Conservation (phyloP, 1,140 invertebrate species). For the Cryptotermes secundus region DNA sequence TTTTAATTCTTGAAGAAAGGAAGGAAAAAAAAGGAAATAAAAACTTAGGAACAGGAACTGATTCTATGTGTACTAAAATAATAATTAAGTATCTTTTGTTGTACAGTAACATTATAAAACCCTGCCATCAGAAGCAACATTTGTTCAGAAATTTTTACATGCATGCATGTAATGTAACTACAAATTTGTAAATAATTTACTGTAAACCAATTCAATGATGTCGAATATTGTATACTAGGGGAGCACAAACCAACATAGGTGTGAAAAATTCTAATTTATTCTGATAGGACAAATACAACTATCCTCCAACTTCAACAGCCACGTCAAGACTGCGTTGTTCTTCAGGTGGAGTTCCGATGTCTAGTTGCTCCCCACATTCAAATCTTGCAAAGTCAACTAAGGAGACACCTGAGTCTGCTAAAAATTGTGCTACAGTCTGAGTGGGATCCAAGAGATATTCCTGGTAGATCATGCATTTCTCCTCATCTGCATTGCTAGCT, state of each 20-base stretch:
- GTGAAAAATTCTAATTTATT: too few species aligned
- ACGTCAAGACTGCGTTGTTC: background rate
- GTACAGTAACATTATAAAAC: background rate
- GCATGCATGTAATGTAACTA: background rate
- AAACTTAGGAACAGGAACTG: background rate
- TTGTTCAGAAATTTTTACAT: background rate
- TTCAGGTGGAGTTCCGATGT: slow-evolving; percentile 30
- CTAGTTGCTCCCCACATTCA: slow-evolving; percentile 60
- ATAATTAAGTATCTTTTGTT: background rate
- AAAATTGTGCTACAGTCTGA: slow-evolving; percentile 69
- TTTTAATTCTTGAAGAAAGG: too few species aligned
- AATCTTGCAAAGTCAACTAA: slow-evolving; percentile 82
- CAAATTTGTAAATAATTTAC: background rate
- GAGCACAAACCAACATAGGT: too few species aligned
- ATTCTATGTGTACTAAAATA: background rate
- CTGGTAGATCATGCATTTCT: slow-evolving; percentile 76
- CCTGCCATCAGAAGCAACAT: background rate
- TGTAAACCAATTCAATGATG: background rate
- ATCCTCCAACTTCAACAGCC: slow-evolving; percentile 31
- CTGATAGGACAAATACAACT: background rate
- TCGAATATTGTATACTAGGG: background rate
- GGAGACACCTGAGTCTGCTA: slow-evolving; percentile 64
- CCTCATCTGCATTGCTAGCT: slow-evolving; percentile 63
- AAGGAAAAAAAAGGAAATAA: too few species aligned
- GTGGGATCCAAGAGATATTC: slow-evolving; percentile 81